These are phyloP conservation scores for Ammodytes marinus DNA, from an alignment of 2,113 vertebrate genomes.

Conservation along the genomic window DNA sequence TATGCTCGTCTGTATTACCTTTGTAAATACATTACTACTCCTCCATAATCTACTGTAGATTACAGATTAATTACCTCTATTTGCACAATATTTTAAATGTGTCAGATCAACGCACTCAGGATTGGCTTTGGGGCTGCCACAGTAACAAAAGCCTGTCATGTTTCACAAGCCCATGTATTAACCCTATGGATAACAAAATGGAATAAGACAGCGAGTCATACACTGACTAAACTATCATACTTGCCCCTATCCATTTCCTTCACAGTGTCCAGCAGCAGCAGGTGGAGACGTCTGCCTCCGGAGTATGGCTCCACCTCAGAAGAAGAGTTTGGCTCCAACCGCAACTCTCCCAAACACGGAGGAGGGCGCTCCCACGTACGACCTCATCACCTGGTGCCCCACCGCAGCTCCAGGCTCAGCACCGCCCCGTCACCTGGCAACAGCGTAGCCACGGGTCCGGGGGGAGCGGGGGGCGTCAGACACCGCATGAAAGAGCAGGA, in stretches of 20 bases:
- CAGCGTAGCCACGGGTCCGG: constrained; percentile 47
- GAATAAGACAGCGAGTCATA: background rate
- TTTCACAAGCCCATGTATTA: constrained; percentile 28
- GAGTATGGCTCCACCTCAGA: constrained; percentile 99
- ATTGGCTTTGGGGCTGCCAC: constrained; percentile 10
- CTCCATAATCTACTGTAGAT: background rate
- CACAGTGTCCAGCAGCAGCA: constrained; percentile 87
- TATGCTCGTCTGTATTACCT: background rate
- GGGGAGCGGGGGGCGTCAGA: constrained; percentile 88
- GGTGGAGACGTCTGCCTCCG: constrained; percentile 97
- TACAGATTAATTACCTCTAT: background rate
- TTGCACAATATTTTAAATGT: constrained; percentile 12
- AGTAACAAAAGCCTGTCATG: constrained; percentile 26
- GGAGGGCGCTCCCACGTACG: constrained; percentile 90
- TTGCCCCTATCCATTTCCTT: background rate
- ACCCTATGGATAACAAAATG: constrained; percentile 22
- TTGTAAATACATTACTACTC: background rate
- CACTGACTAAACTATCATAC: background rate
- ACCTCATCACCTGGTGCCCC: constrained; percentile 88
- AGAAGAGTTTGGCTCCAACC: constrained; percentile 97
- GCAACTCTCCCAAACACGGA: constrained; percentile 92
- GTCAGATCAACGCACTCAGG: background rate
- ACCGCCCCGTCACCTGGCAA: constrained; percentile 64
- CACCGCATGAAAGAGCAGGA: constrained; percentile 97
- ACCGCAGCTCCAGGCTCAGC: constrained; percentile 81